Conservation (phyloP, 1,140 invertebrate species). For the Hetaerina americana region DNA sequence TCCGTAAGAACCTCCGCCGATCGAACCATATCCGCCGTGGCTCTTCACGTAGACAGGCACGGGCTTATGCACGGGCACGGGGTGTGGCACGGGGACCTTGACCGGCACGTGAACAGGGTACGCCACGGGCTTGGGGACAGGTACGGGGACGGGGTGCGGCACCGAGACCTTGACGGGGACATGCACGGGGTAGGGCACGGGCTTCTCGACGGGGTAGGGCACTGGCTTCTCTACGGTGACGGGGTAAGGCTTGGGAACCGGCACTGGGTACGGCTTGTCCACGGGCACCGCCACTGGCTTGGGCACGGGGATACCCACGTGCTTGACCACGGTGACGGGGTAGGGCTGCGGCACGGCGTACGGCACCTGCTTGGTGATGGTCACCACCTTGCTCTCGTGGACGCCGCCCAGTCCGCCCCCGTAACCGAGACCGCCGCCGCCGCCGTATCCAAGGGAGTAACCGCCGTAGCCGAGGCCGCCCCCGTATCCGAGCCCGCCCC, state of each 20-base stretch:
- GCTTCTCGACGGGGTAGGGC: not conserved
- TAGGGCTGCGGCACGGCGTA: not conserved
- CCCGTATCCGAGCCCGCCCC: not conserved
- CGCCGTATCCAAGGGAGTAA: not conserved
- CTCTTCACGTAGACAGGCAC: not conserved
- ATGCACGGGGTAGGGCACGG: not conserved
- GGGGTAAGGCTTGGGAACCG: not conserved
- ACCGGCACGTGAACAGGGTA: not conserved
- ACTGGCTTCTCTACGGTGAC: not conserved
- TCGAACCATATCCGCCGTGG: not conserved
- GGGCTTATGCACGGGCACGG: not conserved
- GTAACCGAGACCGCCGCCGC: not conserved
- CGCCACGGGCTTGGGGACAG: not conserved
- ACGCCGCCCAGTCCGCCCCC: not conserved
- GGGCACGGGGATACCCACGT: not conserved
- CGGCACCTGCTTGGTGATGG: not conserved
- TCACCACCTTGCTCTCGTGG: not conserved
- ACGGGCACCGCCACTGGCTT: not conserved
- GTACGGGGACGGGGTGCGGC: not conserved
- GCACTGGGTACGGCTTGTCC: not conserved
- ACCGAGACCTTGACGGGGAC: not conserved
- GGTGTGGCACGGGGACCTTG: not conserved
- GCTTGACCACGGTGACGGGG: not conserved
- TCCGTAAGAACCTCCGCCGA: not conserved
- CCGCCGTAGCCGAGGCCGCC: not conserved